These are phyloP conservation scores for Stegophylla sp. DNA, from an alignment of 2,888 invertebrate species.

Conservation along the genomic window DNA sequence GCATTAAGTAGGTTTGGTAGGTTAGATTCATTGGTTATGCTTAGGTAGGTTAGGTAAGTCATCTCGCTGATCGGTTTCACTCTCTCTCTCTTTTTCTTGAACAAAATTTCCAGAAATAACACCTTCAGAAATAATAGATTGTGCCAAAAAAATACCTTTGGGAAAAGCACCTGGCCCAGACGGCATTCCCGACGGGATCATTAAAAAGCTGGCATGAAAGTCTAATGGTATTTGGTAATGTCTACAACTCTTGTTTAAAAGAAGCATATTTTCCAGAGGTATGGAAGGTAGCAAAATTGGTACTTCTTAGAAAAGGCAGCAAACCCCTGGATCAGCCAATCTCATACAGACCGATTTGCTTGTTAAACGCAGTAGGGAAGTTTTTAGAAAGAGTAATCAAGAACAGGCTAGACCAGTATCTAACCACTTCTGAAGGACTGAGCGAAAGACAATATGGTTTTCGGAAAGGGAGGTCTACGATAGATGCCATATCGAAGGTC, in stretches of 20 bases:
- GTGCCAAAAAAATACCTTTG: neutral
- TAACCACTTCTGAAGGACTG: neutral
- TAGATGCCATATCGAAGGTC: neutral
- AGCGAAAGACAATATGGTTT: constrained; percentile 1
- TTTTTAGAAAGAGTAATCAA: neutral
- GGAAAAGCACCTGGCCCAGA: constrained; percentile 8
- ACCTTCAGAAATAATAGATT: neutral
- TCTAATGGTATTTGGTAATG: neutral
- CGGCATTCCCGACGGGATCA: neutral
- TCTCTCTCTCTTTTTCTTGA: too few relatives aligned
- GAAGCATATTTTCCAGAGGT: neutral
- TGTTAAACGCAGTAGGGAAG: neutral
- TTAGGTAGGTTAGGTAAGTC: too few relatives aligned
- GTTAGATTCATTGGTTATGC: too few relatives aligned
- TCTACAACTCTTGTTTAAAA: neutral
- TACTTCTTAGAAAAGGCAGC: neutral
- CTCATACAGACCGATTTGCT: constrained; percentile 26
- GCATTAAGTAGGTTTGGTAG: too few relatives aligned
- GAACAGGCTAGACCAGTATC: neutral
- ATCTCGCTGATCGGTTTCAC: too few relatives aligned
- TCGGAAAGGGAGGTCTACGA: neutral
- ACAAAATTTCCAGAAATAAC: neutral
- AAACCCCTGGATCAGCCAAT: neutral
- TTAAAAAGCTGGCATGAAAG: neutral
- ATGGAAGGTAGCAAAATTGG: neutral